Conservation (phyloP, 23 tunicate species). For the Pegea sp. region DNA sequence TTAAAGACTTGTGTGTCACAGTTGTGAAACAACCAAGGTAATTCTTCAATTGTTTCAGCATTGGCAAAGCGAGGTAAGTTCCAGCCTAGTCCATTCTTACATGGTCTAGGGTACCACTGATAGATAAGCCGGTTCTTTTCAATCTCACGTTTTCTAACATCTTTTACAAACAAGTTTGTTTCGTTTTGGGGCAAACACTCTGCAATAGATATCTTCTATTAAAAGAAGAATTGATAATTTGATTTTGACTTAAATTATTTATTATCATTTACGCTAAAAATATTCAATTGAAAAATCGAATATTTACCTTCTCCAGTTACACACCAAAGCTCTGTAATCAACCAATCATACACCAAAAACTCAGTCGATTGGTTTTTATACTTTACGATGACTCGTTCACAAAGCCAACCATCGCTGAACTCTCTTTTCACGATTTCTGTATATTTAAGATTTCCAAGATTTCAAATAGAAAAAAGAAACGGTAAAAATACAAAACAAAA, state of each 20-base stretch:
- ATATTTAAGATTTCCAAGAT: too few relatives aligned
- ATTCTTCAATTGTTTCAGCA: background rate
- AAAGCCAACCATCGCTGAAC: slow-evolving; percentile 5
- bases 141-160: background rate
- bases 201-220: background rate
- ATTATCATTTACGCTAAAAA: too few relatives aligned
- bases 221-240: background rate
- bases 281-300: too few relatives aligned
- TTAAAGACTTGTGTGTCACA: background rate
- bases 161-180: background rate
- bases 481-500: too few relatives aligned
- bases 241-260: background rate
- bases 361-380: background rate
- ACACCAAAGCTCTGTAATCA: background rate
- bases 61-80: background rate
- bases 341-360: slow-evolving; percentile 22
- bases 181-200: background rate
- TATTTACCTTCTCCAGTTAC: background rate
- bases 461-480: too few relatives aligned
- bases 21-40: background rate
- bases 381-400: slow-evolving; percentile 3
- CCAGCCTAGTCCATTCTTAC: background rate
- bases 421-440: slow-evolving; percentile 2
- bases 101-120: background rate
- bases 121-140: background rate